phyloP scores from a whole-genome alignment of 2,113 vertebrate genomes.

The Agapornis roseicollis region DNA sequence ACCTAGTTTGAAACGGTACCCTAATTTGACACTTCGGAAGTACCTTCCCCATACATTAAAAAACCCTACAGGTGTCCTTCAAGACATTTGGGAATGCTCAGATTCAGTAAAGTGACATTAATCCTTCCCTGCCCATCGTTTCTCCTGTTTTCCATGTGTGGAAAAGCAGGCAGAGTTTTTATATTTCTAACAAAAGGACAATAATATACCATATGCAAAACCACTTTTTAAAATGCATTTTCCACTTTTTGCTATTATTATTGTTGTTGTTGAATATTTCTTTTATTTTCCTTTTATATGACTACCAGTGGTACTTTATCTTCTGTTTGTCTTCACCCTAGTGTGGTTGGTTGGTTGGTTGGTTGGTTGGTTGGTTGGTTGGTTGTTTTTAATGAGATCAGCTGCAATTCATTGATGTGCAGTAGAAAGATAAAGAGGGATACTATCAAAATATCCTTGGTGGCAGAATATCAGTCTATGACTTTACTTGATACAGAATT shows the following conservation, averaged over 20 bases:
- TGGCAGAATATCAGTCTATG: not conserved
- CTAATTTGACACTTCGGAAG: not conserved
- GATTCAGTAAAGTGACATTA: not conserved
- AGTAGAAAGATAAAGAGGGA: not conserved
- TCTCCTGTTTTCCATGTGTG: not conserved
- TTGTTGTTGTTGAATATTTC: not conserved
- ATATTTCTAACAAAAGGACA: not conserved
- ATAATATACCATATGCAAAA: not conserved
- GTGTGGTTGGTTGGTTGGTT: not conserved
- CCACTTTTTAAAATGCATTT: not conserved
- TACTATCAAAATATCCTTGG: not conserved
- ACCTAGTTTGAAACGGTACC: not conserved
- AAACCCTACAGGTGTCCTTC: not conserved
- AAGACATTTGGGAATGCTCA: not conserved
- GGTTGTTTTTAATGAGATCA: not conserved
- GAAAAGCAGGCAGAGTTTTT: fast-evolving
- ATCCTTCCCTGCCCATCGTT: not conserved
- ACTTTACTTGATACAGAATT: not conserved
- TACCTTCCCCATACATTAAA: not conserved
- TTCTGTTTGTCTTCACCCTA: not conserved
- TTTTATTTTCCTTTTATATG: not conserved
- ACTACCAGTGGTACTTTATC: not conserved
- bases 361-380: not conserved
- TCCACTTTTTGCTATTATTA: not conserved
- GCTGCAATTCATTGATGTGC: not conserved